Percentiles rank a stretch among this genome's conserved stretches.
Conservation (phyloP, 2,113 vertebrate species). For the Oxyura jamaicensis region DNA sequence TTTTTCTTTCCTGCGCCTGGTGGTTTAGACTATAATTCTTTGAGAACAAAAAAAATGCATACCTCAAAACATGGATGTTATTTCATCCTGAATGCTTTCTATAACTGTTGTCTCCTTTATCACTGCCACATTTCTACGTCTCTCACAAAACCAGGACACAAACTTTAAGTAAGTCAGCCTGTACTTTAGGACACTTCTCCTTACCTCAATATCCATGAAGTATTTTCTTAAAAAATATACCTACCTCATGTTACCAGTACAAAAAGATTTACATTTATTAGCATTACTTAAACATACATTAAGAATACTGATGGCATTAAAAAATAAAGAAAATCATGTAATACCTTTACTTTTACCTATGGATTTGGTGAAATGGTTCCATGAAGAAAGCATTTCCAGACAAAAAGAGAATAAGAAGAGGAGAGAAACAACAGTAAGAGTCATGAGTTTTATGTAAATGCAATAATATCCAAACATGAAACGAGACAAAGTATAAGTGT, state of each 20-base stretch:
- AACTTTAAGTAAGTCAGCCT: background rate
- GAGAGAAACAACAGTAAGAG: constrained; percentile 90
- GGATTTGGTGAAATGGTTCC: constrained; percentile 97
- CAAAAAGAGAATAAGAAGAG: constrained; percentile 84
- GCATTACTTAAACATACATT: constrained; percentile 67
- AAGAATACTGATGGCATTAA: constrained; percentile 67
- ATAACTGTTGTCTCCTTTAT: constrained; percentile 17
- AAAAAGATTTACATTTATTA: constrained; percentile 74
- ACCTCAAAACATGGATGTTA: constrained; percentile 39
- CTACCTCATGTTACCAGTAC: constrained; percentile 76
- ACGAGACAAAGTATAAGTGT: constrained; percentile 68
- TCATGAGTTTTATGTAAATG: constrained; percentile 81
- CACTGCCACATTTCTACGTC: background rate
- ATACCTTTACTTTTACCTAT: constrained; percentile 99
- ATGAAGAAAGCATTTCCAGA: constrained; percentile 95
- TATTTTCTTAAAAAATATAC: constrained; percentile 76
- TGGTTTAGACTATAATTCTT: constrained; percentile 1
- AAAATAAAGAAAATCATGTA: constrained; percentile 80
- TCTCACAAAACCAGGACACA: constrained; percentile 7
- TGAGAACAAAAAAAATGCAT: constrained; percentile 47
- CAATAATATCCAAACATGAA: constrained; percentile 72
- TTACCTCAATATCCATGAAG: constrained; percentile 74
- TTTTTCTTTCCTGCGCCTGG: background rate
- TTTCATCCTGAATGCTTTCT: constrained; percentile 45
- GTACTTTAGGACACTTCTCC: background rate